Evolutionary conservation across 2,113 vertebrate genomes (phyloP), one percentile per base, ranked within the genome.

Genomic region (Balaeniceps rex): DNA sequence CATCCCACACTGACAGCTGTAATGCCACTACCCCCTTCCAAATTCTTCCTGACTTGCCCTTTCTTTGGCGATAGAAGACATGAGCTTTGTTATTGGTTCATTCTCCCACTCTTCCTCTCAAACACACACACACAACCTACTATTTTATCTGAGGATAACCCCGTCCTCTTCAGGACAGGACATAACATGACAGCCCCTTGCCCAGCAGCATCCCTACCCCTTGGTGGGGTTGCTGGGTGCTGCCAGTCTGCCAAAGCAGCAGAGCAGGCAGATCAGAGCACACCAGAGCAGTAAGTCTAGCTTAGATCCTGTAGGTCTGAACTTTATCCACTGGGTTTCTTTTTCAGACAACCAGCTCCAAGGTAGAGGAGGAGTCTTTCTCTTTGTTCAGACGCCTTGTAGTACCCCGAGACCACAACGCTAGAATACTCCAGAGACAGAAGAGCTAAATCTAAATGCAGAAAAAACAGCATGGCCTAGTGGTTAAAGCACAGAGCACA

Each of bases 91-190:
- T 70, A 65, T 10, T 78, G 33, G 18, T 29, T 92, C 46, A n/a
- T 63, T 64, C 33, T 29, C n/a, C 29, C 26, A 9, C 23, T 19
- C 11, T 19, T 26, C 55, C 38, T 71, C 42, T 74, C 38, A 70
- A 58, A 65, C 25, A 66, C 55, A 57, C 14, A 0, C 17, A 46
- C 42, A 26, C 0, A 0, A 12, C 23, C 3, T 8, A 25, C 6
- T 26, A 52, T 78, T 69, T 94, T 52, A 52, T 12, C 40, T 74
- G 31, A 87, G 24, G 42, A 49, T 18, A 74, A 66, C 25, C 29
- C 18, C 4, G 4, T 49, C 34, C 63, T 77, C 51, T 87, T 74
- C 58, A 85, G 66, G 34, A 17, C 12, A n/a, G 51, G 49, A 22
- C 11, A n/a, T 4, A 17, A 64, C 19, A 12, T 6, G 10, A 71